Conservation (phyloP, 2,888 invertebrate species). For the Parasteatoda lunata region DNA sequence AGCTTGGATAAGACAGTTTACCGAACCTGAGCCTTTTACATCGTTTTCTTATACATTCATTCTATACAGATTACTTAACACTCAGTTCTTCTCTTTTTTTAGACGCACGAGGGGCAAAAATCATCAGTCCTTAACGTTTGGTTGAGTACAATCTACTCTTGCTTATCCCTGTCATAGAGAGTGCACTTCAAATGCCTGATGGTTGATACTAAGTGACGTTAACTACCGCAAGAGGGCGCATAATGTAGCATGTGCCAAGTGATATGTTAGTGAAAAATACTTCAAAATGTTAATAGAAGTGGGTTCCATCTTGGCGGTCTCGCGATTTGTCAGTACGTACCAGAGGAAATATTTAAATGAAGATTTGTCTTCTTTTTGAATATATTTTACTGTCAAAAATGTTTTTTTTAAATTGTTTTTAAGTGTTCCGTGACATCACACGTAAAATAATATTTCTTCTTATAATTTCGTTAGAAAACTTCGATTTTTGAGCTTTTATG, state of each 20-base stretch:
- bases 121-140: slow-evolving; percentile 52
- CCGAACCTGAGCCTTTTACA: slow-evolving; percentile 13
- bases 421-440: too few species aligned
- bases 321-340: too few species aligned
- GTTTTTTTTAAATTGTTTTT: too few species aligned
- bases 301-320: slow-evolving; percentile 1
- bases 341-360: too few species aligned
- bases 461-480: too few species aligned
- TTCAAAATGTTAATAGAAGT: slow-evolving; percentile 21
- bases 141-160: slow-evolving; percentile 2
- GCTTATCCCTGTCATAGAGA: background rate
- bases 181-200: slow-evolving; percentile 30
- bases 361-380: too few species aligned
- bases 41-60: slow-evolving; percentile 33
- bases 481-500: too few species aligned
- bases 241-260: slow-evolving; percentile 60
- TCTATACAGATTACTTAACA: slow-evolving; percentile 37
- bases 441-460: too few species aligned
- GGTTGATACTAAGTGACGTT: slow-evolving; percentile 64
- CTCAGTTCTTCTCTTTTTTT: slow-evolving; percentile 1
- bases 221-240: slow-evolving; percentile 44
- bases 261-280: slow-evolving; percentile 20
- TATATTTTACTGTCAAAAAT: too few species aligned
- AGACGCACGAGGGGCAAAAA: slow-evolving; percentile 4
- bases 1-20: slow-evolving; percentile 21